phyloP scores from a whole-genome alignment of 2,797 vertebrate genomes.

The Platyrinchus mystaceus region DNA sequence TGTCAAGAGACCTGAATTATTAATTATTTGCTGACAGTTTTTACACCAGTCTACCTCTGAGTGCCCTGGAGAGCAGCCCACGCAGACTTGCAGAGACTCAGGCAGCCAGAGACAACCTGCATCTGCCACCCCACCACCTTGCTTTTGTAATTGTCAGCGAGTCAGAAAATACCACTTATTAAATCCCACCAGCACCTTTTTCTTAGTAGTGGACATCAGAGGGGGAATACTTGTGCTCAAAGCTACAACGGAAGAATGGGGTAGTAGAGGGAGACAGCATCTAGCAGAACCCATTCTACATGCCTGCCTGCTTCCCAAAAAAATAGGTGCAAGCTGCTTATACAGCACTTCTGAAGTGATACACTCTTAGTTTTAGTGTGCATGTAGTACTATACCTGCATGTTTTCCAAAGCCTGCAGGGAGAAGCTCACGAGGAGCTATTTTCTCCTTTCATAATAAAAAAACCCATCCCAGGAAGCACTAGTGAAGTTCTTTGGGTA shows the following conservation, averaged over 20 bases:
- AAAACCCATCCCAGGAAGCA: accelerated
- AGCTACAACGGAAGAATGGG: not conserved
- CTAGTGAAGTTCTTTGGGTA: not conserved
- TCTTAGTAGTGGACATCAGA: not conserved
- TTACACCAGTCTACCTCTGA: not conserved
- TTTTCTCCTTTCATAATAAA: not conserved
- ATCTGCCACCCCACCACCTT: accelerated
- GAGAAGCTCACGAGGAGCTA: not conserved
- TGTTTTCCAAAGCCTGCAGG: not conserved
- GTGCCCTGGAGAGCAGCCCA: not conserved
- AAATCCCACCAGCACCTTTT: not conserved
- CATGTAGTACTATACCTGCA: accelerated
- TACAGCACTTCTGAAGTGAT: not conserved
- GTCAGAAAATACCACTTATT: not conserved
- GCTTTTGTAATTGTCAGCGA: not conserved
- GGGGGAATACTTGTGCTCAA: not conserved
- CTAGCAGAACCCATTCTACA: not conserved
- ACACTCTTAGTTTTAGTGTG: not conserved
- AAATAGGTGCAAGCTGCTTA: accelerated
- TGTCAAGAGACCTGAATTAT: not conserved
- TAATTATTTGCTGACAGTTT: not conserved
- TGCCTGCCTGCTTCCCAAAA: not conserved
- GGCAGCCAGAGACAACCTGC: not conserved
- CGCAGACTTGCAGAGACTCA: not conserved
- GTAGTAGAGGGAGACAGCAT: not conserved